Conservation (phyloP, 2,113 vertebrate genomes). For the Blennius ocellaris region DNA sequence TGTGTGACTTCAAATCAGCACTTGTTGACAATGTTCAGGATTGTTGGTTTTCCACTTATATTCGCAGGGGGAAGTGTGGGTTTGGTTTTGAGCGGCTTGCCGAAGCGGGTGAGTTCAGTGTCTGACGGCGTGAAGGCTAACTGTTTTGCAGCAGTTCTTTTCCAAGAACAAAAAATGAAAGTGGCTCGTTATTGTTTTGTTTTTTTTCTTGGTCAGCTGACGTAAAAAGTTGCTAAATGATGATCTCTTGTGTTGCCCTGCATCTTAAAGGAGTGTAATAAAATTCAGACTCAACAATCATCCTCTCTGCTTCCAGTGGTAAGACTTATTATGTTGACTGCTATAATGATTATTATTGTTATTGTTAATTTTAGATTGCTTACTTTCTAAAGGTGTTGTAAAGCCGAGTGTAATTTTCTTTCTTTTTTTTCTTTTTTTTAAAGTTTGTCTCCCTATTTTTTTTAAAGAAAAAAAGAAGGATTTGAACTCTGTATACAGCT, state of each 20-base stretch:
- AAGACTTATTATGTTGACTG: constrained; percentile 70
- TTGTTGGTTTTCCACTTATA: neutral
- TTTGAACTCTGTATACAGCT: constrained; percentile 82
- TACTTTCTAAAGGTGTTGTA: constrained; percentile 78
- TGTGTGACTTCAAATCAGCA: constrained; percentile 33
- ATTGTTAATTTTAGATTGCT: constrained; percentile 80
- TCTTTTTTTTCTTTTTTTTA: constrained; percentile 52
- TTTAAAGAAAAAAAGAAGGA: constrained; percentile 50
- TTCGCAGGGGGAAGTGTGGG: neutral
- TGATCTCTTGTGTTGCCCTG: constrained; percentile 9
- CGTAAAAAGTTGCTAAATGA: constrained; percentile 20
- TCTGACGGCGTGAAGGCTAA: constrained; percentile 39
- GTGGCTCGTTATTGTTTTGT: neutral
- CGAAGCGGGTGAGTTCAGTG: constrained; percentile 23
- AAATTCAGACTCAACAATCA: constrained; percentile 78
- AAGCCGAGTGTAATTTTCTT: constrained; percentile 74
- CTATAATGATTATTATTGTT: constrained; percentile 73
- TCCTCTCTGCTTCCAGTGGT: constrained; percentile 74
- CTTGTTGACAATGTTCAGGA: constrained; percentile 1
- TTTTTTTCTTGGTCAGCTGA: neutral
- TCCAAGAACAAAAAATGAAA: constrained; percentile 21
- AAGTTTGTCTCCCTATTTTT: constrained; percentile 54
- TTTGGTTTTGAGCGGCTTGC: too few species aligned
- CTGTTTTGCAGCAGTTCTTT: constrained; percentile 64
- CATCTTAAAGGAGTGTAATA: constrained; percentile 62